Base-by-base conservation (phyloP, 2,797 vertebrate species). In the Pantherophis vulpinus region DNA sequence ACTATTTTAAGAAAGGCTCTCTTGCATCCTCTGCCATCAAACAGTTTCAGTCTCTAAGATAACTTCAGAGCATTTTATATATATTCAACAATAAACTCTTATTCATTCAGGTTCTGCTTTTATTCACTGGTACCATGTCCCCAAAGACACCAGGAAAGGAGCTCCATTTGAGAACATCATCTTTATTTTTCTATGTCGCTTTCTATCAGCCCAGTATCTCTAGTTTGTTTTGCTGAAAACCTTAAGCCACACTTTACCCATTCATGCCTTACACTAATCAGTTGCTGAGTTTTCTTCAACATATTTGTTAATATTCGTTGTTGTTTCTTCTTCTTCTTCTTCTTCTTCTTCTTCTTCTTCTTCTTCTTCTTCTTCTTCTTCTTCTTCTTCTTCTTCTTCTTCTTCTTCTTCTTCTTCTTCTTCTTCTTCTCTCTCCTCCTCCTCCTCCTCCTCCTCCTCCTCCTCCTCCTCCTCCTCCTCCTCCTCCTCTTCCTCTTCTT, bases 391-490 rank as follows among this genome's bases (percentile, higher is more conserved):
- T 42, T 42, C 37, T 42, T 42, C 37, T 42, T 42, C 55, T 14
- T 56, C 55, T 2, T 13, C 55, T 2, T 56, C 55, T 2, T 3
- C 55, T 2, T 11, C 54, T 1, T 11, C 54, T 1, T 54, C 55
- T n/a, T n/a, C n/a, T n/a, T n/a, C n/a, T n/a, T n/a, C n/a, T n/a
- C n/a, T n/a, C 14, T 55, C 55, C 8, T 58, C 14, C 14, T 16
- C 14, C 1, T 16, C 14, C 1, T 16, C 4, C n/a, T n/a, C n/a
- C n/a, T n/a, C n/a, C n/a, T n/a, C 54, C 54, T 11, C 54, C 2
- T 54, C 54, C 54, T 54, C 56, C 1, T 56, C 14, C 14, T 56
- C 56, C 4, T 56, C 56, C 5, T 16, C 56, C 3, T 59, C 55
- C 14, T 55, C 55, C 8, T 58, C 14, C 14, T 16, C 14, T 4